Base-by-base conservation (phyloP, 2,113 vertebrate species). In the Grus americana region DNA sequence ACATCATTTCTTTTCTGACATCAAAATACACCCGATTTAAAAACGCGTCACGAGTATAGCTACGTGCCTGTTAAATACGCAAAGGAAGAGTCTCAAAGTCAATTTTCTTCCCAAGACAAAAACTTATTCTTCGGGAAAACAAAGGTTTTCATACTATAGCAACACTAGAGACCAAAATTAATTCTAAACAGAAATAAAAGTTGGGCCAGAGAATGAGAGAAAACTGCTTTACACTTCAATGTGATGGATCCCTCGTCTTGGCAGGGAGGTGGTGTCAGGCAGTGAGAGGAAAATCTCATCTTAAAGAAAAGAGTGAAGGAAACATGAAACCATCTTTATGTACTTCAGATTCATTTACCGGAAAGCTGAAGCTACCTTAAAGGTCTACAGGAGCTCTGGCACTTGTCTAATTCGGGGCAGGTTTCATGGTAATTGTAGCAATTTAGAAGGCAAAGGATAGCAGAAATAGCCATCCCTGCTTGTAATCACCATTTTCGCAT, bases 21-120 rank as follows among this genome's bases (percentile, higher is more conserved):
- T 57, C 59, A 84, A 91, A 88, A 81, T 10, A 20, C 23, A 55
- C 6, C 11, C 2, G 12, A 61, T 61, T 52, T 68, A 3, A 46
- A 78, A 62, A 9, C 0, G 4, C 16, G 52, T 22, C 63, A n/a
- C 44, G 24, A 86, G 5, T 7, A 27, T 1, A 46, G n/a, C n/a
- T 32, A 8, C 7, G 12, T 7, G 27, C 9, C 11, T 2, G 19
- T 15, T 22, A 67, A 76, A 62, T 5, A 86, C 1, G 11, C 54
- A 83, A 36, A 90, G 10, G 4, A 21, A 30, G 19, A 78, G 15
- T 20, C 49, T 52, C 18, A 40, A 62, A 62, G 32, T 16, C 5
- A 0, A 15, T 46, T 12, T 62, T 20, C 32, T 21, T 46, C 50
- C 47, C 19, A 42, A 66, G 30, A 50, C 36, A 61, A 50, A 57